A percentile compares a stretch with the other conserved stretches of the same genome.
Evolutionary conservation across 2,113 vertebrate genomes (phyloP).

Genomic region (Phrynosoma blainvillii): DNA sequence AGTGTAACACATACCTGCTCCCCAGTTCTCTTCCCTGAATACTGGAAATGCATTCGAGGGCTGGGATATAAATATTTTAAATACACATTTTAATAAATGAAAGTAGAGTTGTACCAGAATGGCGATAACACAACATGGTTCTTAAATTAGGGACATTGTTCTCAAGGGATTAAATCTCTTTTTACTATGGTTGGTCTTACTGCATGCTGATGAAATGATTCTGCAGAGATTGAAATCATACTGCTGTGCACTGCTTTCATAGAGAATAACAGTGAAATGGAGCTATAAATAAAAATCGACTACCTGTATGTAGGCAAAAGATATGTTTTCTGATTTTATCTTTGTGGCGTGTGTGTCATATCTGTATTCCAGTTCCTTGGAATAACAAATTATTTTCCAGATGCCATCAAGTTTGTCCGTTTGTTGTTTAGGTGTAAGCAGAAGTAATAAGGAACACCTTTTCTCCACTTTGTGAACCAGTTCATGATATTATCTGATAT

Average conservation of each 20-base stretch:
- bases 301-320: background rate
- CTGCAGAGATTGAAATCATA: constrained; percentile 2
- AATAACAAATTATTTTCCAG: background rate
- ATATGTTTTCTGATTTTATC: constrained; percentile 2
- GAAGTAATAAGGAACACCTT: background rate
- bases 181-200: constrained; percentile 24
- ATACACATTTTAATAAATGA: background rate
- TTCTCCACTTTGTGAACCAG: rapidly evolving
- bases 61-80: background rate
- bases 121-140: background rate
- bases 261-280: constrained; percentile 2
- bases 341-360: background rate
- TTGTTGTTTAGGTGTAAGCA: background rate
- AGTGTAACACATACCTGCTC: background rate
- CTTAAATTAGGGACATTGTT: constrained; percentile 29
- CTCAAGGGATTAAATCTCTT: background rate
- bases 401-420: background rate
- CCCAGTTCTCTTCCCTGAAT: background rate
- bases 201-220: background rate
- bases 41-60: background rate
- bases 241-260: background rate
- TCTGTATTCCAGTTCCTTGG: background rate
- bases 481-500: background rate
- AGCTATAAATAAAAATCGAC: constrained; percentile 8
- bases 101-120: constrained; percentile 29